Evolutionary conservation across 2,113 vertebrate genomes (phyloP), one percentile per base, ranked within the genome.

Genomic region (Lampris incognitus): DNA sequence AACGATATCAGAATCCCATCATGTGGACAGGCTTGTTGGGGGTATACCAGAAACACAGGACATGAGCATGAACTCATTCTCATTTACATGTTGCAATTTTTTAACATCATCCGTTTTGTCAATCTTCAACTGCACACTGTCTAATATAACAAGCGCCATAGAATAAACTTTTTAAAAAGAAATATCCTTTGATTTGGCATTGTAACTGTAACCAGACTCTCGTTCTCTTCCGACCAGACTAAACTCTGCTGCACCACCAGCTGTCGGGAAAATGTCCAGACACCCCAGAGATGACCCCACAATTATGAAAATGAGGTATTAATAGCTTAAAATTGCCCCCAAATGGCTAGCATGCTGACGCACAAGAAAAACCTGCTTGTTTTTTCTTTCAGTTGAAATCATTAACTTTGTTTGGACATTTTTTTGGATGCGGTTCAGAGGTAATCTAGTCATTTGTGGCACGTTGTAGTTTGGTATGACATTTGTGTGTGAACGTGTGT

Each of bases 251-350:
- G 55, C 61, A 48, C 73, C 72, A 82, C 87, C 91, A 94, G 90
- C 92, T 93, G 91, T 84, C 83, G 81, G 68, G 68, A 79, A 88
- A 91, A 92, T 90, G 88, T 91, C 85, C 88, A 90, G 87, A 92
- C 88, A 91, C 90, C 92, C 90, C 67, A 71, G 81, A 87, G 88
- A 93, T 94, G 90, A 94, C 90, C 88, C 86, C 77, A 87, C 88
- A 91, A 91, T 92, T 94, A 92, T 92, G 80, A 92, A 92, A 93
- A 93, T 92, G 66, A 92, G 92, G 88, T 90, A 94, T 94, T 94
- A 93, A 94, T 93, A 91, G 89, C 83, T 90, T 87, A 65, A 92
- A 94, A 94, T 94, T 94, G 91, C 94, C 92, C 87, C 92, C 92
- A 94, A 93, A 94, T 93, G 92, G 86, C 60, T 72, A 83, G 91